Base-by-base conservation (phyloP, 2,888 invertebrate species). In the Thysanoteuthis rhombus region DNA sequence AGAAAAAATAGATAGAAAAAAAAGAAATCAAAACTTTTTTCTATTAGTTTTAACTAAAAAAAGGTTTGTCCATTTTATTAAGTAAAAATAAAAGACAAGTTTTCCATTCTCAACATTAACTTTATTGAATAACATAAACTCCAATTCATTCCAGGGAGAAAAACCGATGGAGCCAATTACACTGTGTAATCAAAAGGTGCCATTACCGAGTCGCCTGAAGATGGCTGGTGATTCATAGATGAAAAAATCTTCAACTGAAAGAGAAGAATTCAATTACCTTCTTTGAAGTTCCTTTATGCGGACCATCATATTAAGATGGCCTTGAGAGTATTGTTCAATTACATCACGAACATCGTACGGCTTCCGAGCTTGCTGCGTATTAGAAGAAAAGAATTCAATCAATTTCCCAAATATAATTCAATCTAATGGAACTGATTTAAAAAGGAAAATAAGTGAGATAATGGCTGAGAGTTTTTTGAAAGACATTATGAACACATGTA, bases 221-320 rank as follows among this genome's bases (percentile, higher is more conserved):
- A n/a, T n/a, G n/a, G n/a, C n/a, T n/a, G n/a, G n/a, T n/a, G n/a
- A n/a, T n/a, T n/a, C n/a, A n/a, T n/a, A n/a, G n/a, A n/a, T n/a
- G n/a, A n/a, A n/a, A n/a, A n/a, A n/a, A n/a, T 0, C 8, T 42
- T 42, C 8, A 58, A 58, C 25, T 58, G 28, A 16, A n/a, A n/a
- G 1, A 75, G n/a, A 25, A 75, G 36, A 10, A n/a, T 36, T 75
- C 32, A 91, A 92, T 94, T 94, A 96, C 97, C 97, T 97, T 95
- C 97, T 95, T 95, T 97, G 97, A 32, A 97, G 96, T 94, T 97
- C 97, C 97, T 98, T 98, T 95, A 98, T 98, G 95, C 98, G 97
- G 95, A 98, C 98, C 98, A 98, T 98, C 98, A 98, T 98, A 96
- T 98, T 98, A 94, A 98, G 97, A 97, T 98, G 98, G 10, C 98